Base-by-base conservation (phyloP, 2,113 vertebrate species). In the Diphyllodes magnificus region DNA sequence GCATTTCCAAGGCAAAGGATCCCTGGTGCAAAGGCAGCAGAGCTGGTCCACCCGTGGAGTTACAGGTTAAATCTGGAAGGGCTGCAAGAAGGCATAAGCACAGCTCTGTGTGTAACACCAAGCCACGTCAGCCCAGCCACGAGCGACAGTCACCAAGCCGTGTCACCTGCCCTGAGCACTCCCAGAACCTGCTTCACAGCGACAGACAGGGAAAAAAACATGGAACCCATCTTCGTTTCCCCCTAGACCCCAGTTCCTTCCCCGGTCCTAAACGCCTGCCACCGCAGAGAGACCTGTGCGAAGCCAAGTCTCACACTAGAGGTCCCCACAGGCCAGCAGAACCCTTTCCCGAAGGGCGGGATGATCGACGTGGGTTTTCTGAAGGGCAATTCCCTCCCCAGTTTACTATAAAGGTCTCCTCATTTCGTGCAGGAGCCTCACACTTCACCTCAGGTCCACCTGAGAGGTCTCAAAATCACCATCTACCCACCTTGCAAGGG, bases 311-410 rank as follows among this genome's bases (percentile, higher is more conserved):
- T 50, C 86, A 94, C 97, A 37, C 96, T 97, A 97, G 97, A 97
- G 97, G 96, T 94, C 94, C 96, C 95, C 96, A 97, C 60, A 96
- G 93, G 33, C 91, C 83, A 88, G 93, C 73, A 93, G 39, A 96
- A 95, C 15, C 70, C 37, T 11, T 78, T 85, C 66, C 61, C 9
- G 19, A n/a, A 53, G 49, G 59, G 42, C 7, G 35, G 45, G 17
- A 11, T 9, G 50, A 31, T 27, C 18, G 30, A 22, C 20, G 14
- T 5, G 42, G 20, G 35, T 33, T 76, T 65, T 54, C 31, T 22
- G 47, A 42, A 45, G 24, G 23, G 10, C 27, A n/a, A 10, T 39
- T 72, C 49, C 14, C 40, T 22, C 54, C 8, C 27, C 45, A 31
- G 12, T 21, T 89, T n/a, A n/a, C 35, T 49, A 12, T 50, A 44